Percentiles rank a stretch among this genome's conserved stretches.
These are phyloP conservation scores for Prietella phreatophila DNA, from an alignment of 2,113 vertebrate genomes.

Conservation along the genomic window DNA sequence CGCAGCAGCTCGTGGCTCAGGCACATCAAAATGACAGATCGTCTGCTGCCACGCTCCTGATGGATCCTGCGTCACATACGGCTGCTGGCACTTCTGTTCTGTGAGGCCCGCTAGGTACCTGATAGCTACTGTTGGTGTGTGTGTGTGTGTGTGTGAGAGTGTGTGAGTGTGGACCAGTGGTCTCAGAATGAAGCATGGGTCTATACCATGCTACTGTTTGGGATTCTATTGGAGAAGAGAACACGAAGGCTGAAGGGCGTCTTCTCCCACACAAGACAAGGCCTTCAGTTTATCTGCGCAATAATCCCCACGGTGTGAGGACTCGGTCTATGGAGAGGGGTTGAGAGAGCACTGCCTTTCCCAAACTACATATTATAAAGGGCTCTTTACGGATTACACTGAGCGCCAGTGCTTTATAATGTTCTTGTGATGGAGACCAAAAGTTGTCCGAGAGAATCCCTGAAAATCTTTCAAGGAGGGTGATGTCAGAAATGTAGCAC, in stretches of 20 bases:
- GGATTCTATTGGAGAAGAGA: slow-evolving; percentile 54
- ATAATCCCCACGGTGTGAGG: slow-evolving; percentile 48
- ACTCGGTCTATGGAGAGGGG: background rate
- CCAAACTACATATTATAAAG: slow-evolving; percentile 42
- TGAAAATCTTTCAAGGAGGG: background rate
- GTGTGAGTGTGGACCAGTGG: slow-evolving; percentile 19
- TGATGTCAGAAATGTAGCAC: background rate
- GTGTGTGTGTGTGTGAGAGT: slow-evolving; percentile 12
- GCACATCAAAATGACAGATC: slow-evolving; percentile 38
- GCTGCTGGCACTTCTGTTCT: slow-evolving; percentile 34
- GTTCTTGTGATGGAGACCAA: slow-evolving; percentile 12
- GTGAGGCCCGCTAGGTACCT: slow-evolving; percentile 8
- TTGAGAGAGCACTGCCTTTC: slow-evolving; percentile 21
- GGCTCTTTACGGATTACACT: slow-evolving; percentile 65
- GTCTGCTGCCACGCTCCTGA: slow-evolving; percentile 36
- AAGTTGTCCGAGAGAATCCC: background rate
- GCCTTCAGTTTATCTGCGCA: slow-evolving; percentile 34
- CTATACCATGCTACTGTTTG: slow-evolving; percentile 39
- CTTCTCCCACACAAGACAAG: slow-evolving; percentile 26
- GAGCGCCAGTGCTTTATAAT: slow-evolving; percentile 7
- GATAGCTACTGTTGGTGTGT: background rate
- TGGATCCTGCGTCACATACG: slow-evolving; percentile 30
- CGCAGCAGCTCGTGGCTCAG: slow-evolving; percentile 30
- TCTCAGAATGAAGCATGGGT: slow-evolving; percentile 30
- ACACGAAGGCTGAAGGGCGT: slow-evolving; percentile 59